A percentile compares a stretch with the other conserved stretches of the same genome.
phyloP scores from a whole-genome alignment of 2,113 vertebrate genomes.

The Pterophyllum scalare region DNA sequence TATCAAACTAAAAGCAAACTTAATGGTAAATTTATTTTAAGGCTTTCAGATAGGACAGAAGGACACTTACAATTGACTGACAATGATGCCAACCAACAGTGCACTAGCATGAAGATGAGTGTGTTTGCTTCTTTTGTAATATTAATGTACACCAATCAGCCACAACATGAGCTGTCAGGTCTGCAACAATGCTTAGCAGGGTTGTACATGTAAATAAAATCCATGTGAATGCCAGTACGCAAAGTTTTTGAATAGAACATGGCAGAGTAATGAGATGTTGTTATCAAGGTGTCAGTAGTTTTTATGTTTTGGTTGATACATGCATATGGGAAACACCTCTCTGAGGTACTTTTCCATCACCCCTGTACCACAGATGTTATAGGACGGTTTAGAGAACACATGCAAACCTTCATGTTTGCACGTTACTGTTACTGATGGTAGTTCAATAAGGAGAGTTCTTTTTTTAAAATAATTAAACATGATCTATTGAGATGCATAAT shows the following conservation, averaged over 20 bases:
- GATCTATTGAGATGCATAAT: neutral
- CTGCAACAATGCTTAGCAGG: neutral
- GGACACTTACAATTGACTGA: neutral
- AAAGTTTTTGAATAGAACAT: neutral
- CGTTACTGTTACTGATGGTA: neutral
- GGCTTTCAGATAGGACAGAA: neutral
- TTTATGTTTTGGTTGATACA: neutral
- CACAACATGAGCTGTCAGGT: too few species aligned
- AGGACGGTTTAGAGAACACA: neutral
- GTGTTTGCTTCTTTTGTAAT: neutral
- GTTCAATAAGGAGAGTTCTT: neutral
- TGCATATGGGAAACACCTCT: neutral
- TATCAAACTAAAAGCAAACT: neutral
- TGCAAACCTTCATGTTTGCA: neutral
- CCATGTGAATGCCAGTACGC: neutral
- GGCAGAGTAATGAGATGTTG: neutral
- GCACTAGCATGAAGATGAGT: neutral
- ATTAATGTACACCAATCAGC: neutral
- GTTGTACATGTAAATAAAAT: neutral
- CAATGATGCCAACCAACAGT: neutral
- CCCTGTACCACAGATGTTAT: neutral
- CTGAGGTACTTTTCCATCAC: neutral
- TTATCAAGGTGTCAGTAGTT: neutral
- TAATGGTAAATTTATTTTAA: too few species aligned
- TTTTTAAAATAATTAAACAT: neutral